phyloP scores from a whole-genome alignment of 2,113 vertebrate species.

The Callopanchax toddi region DNA sequence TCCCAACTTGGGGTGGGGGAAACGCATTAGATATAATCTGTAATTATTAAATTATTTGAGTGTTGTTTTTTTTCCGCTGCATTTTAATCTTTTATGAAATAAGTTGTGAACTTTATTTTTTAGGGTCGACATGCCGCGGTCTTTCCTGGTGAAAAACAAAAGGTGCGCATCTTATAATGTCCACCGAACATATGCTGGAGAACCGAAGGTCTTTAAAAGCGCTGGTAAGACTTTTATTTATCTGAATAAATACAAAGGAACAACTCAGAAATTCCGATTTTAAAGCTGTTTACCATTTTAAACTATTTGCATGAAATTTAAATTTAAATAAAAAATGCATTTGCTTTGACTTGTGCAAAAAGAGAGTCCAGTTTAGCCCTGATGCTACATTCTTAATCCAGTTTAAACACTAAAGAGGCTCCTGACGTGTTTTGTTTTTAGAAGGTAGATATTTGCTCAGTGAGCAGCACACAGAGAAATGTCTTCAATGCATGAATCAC shows the following conservation, averaged over 20 bases:
- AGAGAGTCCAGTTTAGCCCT: too few relatives aligned
- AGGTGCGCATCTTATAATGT: conserved; percentile 85
- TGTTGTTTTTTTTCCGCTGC: too few relatives aligned
- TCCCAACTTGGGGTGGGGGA: too few relatives aligned
- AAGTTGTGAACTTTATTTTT: background rate
- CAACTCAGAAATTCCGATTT: background rate
- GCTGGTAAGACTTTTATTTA: conserved; percentile 71
- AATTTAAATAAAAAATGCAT: background rate
- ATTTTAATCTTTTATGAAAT: too few relatives aligned
- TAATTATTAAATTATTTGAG: too few relatives aligned
- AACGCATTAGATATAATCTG: too few relatives aligned
- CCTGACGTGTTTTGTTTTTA: background rate
- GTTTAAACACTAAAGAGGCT: background rate
- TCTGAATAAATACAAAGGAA: background rate
- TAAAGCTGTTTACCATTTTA: background rate
- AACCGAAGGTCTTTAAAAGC: conserved; percentile 33
- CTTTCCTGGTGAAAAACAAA: conserved; percentile 97
- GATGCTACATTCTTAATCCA: too few relatives aligned
- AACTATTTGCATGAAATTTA: background rate
- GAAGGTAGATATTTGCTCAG: background rate
- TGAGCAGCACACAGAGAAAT: background rate
- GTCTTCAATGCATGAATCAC: conserved; percentile 14
- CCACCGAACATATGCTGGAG: conserved; percentile 75
- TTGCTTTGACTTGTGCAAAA: too few relatives aligned
- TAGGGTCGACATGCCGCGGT: conserved; percentile 88